These are phyloP conservation scores for Pandemis cinnamomeana DNA, from an alignment of 2,888 invertebrate genomes.

Conservation along the genomic window DNA sequence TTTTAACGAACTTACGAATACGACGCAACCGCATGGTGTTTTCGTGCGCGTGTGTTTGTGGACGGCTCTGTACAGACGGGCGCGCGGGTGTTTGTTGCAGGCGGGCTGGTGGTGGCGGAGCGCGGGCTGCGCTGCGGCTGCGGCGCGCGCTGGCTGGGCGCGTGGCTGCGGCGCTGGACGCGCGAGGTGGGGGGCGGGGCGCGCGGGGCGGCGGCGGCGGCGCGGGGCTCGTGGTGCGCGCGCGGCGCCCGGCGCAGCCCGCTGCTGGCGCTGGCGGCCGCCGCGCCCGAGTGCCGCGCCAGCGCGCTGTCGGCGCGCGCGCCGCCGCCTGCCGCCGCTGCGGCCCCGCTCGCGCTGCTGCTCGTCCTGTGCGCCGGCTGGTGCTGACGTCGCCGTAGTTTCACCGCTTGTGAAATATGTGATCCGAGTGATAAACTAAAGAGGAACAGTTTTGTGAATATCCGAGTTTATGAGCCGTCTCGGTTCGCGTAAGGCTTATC, in stretches of 20 bases:
- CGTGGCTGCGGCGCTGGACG: conserved; percentile 94
- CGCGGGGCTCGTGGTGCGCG: conserved; percentile 56
- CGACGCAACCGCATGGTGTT: no score
- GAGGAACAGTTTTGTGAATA: not conserved
- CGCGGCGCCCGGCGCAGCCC: conserved; percentile 55
- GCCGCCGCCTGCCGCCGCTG: conserved; percentile 45
- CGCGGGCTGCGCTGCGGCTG: conserved; percentile 94
- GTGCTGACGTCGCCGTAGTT: not conserved
- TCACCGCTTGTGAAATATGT: not conserved
- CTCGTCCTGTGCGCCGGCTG: not conserved
- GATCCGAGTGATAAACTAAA: not conserved
- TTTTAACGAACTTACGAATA: no score
- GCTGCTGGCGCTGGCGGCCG: conserved; percentile 87
- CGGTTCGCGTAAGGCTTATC: not conserved
- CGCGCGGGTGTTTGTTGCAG: conserved; percentile 66
- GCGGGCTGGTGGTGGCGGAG: conserved; percentile 90
- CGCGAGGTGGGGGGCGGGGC: conserved; percentile 90
- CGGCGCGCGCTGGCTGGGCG: conserved; percentile 92
- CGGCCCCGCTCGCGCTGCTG: not conserved
- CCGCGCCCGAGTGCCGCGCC: conserved; percentile 90
- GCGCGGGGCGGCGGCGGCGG: conserved; percentile 58
- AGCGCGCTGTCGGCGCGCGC: conserved; percentile 84
- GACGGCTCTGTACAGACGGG: no score
- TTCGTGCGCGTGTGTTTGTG: no score
- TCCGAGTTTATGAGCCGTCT: not conserved